These are phyloP conservation scores for Mormyrops boulengeri DNA, from an alignment of 2,797 vertebrate species.

Conservation along the genomic window DNA sequence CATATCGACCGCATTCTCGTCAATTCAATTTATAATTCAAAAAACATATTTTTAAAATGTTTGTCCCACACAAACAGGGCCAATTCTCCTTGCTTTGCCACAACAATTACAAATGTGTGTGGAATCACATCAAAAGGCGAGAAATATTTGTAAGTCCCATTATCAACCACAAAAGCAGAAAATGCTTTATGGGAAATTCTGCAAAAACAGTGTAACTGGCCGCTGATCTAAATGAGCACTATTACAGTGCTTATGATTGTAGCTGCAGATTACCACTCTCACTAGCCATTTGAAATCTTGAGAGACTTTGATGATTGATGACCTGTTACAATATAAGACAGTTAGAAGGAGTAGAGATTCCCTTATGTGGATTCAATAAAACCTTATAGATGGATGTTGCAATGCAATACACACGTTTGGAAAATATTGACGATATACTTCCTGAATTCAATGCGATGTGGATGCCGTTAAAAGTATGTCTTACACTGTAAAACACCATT, in stretches of 20 bases:
- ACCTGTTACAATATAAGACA: constrained; percentile 39
- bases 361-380: constrained; percentile 18
- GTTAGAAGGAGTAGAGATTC: constrained; percentile 32
- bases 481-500: not conserved
- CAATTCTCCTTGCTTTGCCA: not conserved
- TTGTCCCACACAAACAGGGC: not conserved
- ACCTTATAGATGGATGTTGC: constrained; percentile 9
- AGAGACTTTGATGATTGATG: constrained; percentile 41
- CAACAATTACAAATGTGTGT: constrained; percentile 3
- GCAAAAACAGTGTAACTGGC: constrained; percentile 24
- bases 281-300: constrained; percentile 29
- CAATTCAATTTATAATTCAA: constrained; percentile 13
- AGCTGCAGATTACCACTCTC: constrained; percentile 27
- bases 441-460: constrained; percentile 6
- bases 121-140: not conserved
- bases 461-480: constrained; percentile 11
- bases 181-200: constrained; percentile 13
- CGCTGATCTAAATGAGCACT: constrained; percentile 30
- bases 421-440: constrained; percentile 10
- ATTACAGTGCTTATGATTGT: constrained; percentile 27
- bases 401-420: not conserved
- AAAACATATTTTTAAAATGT: not conserved
- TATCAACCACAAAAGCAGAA: constrained; percentile 14
- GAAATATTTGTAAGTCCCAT: constrained; percentile 16
- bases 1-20: constrained; percentile 3